Base-by-base conservation (phyloP, 2,113 vertebrate species). In the Stercorarius parasiticus region DNA sequence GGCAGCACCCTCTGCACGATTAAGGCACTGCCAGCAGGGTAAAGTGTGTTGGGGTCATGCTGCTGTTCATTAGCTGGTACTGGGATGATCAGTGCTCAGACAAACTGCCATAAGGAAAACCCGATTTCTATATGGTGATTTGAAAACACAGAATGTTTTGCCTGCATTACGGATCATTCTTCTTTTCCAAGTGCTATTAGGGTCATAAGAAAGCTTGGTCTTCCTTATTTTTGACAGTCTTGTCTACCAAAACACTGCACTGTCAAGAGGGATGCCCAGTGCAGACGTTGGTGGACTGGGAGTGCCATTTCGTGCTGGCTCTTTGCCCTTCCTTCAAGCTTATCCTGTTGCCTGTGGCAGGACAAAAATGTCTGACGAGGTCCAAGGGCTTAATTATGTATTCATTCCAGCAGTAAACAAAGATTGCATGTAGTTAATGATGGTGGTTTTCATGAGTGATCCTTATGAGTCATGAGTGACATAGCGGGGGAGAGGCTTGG, bases 401-500 rank as follows among this genome's bases (percentile, higher is more conserved):
- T 93, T 67, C 3, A 50, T 61, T 84, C 34, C 62, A 80, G 20
- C 7, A n/a, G 43, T 49, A 80, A 82, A 43, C 56, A 61, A 88
- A 43, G 10, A 30, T 18, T 72, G 3, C 14, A 22, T n/a, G 38
- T 36, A 29, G 62, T 49, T 93, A 69, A 26, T 49, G 50, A 36
- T 30, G 21, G 30, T 62, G 29, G 45, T 53, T 94, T 80, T 74
- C 5, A 2, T 23, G 34, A 70, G 20, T 40, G 55, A 52, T 52
- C 23, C 13, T 43, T n/a, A 52, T 6, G 7, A 11, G 13, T 59
- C 32, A 52, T 5, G 7, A 10, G 13, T 59, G 36, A 90, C 32
- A n/a, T 0, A 74, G 50, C 0, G 0, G 23, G 13, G 29, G 52
- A 86, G 26, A 55, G n/a, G n/a, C 36, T 86, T 74, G 34, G 22